Conservation (phyloP, 2,888 invertebrate species). For the Sminthurides aquaticus region DNA sequence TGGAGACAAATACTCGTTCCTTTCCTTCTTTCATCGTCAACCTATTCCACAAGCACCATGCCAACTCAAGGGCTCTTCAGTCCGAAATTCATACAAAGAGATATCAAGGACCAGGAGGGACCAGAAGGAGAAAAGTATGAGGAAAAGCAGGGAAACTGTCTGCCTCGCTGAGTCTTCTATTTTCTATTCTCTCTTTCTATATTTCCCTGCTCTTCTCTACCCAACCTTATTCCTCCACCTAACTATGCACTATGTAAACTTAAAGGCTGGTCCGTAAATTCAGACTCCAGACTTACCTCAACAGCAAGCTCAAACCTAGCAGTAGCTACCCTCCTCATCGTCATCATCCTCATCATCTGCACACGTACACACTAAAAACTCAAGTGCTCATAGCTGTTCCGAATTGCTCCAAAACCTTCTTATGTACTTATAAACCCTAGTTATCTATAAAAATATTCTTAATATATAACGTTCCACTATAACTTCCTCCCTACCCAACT, state of each 20-base stretch:
- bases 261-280: background rate
- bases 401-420: background rate
- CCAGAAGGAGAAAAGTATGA: conserved; percentile 15
- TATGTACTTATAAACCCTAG: background rate
- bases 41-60: conserved; percentile 38
- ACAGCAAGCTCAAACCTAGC: too few relatives aligned
- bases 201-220: conserved; percentile 3
- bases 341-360: background rate
- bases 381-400: background rate
- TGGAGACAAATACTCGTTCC: conserved; percentile 2
- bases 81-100: conserved; percentile 43
- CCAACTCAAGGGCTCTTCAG: conserved; percentile 43
- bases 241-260: background rate
- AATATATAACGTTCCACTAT: background rate
- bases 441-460: background rate
- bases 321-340: background rate
- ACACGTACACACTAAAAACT: conserved; percentile 6
- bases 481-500: background rate
- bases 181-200: conserved; percentile 12
- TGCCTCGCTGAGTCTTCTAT: conserved; percentile 1
- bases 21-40: conserved; percentile 12
- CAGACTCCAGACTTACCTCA: too few relatives aligned
- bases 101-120: conserved; percentile 40
- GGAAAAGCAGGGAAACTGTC: background rate
- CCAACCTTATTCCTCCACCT: conserved; percentile 3